These are phyloP conservation scores for Neodontobutis hainanensis DNA, from an alignment of 2,113 vertebrate genomes.

Conservation along the genomic window DNA sequence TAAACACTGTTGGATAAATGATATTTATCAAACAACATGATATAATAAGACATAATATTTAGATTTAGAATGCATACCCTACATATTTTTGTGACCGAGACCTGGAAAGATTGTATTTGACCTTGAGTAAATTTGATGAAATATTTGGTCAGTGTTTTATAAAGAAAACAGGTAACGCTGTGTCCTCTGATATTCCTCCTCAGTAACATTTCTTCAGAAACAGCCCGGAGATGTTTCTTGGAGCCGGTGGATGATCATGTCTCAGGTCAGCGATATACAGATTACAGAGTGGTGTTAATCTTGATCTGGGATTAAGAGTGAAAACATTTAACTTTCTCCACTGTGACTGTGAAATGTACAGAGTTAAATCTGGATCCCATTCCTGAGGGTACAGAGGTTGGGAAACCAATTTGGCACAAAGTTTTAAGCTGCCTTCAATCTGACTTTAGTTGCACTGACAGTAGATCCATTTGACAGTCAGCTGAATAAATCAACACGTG, in stretches of 20 bases:
- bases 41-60: too few relatives aligned
- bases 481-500: neutral
- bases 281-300: constrained; percentile 10
- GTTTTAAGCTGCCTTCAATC: neutral
- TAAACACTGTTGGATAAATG: too few relatives aligned
- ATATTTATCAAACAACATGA: too few relatives aligned
- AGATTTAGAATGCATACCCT: too few relatives aligned
- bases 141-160: too few relatives aligned
- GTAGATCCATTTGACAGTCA: neutral
- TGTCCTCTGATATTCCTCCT: too few relatives aligned
- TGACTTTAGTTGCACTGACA: neutral
- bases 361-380: constrained; percentile 3
- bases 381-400: neutral
- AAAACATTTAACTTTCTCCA: constrained; percentile 18
- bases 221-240: neutral
- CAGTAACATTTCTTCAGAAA: neutral
- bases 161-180: too few relatives aligned
- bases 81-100: too few relatives aligned
- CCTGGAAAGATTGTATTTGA: too few relatives aligned
- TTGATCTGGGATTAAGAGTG: constrained; percentile 27
- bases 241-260: constrained; percentile 1
- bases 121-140: too few relatives aligned
- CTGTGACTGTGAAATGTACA: constrained; percentile 7
- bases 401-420: constrained; percentile 23
- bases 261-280: constrained; percentile 5